Evolutionary conservation across 2,888 invertebrate genomes (phyloP).

Genomic region (Troglohyphantes excavatus): DNA sequence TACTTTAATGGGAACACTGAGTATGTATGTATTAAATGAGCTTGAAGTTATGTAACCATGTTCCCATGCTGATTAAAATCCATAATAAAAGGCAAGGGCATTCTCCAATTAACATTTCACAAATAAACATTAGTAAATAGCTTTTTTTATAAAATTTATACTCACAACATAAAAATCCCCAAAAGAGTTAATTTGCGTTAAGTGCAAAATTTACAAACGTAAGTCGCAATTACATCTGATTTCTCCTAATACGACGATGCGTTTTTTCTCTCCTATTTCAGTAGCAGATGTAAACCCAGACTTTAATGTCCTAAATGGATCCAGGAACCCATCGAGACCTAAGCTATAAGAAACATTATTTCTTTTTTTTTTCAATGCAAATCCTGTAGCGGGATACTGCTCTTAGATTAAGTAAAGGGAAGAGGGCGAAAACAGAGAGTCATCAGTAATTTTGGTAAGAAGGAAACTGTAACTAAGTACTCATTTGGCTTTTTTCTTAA

Average conservation of each 20-base stretch:
- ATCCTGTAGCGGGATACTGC: constrained; percentile 43
- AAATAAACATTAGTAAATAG: not conserved
- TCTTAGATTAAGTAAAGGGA: constrained; percentile 60
- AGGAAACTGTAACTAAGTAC: constrained; percentile 46
- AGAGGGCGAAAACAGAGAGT: constrained; percentile 19
- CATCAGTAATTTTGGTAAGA: constrained; percentile 70
- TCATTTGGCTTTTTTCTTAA: constrained; percentile 53
- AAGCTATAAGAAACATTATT: not conserved
- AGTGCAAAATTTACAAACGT: constrained; percentile 38
- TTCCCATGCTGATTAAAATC: too few species aligned
- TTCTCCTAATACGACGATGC: not conserved
- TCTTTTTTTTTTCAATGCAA: constrained; percentile 49
- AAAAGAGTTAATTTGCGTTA: constrained; percentile 45
- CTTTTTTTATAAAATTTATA: not conserved
- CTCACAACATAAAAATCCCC: not conserved
- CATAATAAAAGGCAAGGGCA: too few species aligned
- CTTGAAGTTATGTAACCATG: too few species aligned
- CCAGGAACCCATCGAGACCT: constrained; percentile 45
- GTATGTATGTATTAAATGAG: too few species aligned
- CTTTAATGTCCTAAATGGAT: constrained; percentile 67
- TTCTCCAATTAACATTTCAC: too few species aligned
- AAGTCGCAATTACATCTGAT: not conserved
- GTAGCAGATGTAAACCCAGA: constrained; percentile 55
- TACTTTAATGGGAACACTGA: too few species aligned
- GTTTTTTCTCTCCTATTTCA: constrained; percentile 10